Conservation (phyloP, 1,140 invertebrate species). For the Apis laboriosa region DNA sequence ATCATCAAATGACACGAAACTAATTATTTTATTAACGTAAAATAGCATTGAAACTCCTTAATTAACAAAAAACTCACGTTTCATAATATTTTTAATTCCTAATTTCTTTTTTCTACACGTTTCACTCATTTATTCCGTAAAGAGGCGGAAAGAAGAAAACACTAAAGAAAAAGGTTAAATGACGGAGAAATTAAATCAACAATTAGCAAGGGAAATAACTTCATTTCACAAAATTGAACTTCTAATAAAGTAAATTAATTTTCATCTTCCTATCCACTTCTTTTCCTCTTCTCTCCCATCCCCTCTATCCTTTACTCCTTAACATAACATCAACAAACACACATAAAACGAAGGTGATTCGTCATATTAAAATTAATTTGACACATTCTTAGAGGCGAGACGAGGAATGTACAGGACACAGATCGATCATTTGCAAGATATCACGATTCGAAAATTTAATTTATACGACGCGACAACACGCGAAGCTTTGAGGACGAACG, state of each 20-base stretch:
- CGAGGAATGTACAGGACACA: background rate
- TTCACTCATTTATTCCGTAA: background rate
- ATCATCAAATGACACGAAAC: background rate
- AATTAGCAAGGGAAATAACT: background rate
- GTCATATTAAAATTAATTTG: conserved; percentile 29
- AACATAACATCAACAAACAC: too few species aligned
- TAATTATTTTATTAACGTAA: background rate
- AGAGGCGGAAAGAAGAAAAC: background rate
- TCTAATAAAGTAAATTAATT: background rate
- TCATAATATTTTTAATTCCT: background rate
- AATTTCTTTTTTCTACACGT: background rate
- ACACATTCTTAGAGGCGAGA: background rate
- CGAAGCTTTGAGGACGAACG: conserved; percentile 21
- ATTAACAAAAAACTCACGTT: background rate
- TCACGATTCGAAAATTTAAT: conserved; percentile 48
- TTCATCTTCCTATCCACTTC: background rate
- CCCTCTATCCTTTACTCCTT: too few species aligned
- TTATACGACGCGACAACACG: conserved; percentile 30
- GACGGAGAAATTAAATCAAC: background rate
- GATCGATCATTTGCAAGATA: background rate
- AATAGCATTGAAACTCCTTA: background rate
- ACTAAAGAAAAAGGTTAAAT: background rate
- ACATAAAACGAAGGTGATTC: background rate
- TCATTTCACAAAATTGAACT: background rate
- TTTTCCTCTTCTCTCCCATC: too few species aligned